A percentile compares a stretch with the other conserved stretches of the same genome.
These are phyloP conservation scores for Anagyrus pseudococci DNA, from an alignment of 2,888 invertebrate genomes.

Conservation along the genomic window DNA sequence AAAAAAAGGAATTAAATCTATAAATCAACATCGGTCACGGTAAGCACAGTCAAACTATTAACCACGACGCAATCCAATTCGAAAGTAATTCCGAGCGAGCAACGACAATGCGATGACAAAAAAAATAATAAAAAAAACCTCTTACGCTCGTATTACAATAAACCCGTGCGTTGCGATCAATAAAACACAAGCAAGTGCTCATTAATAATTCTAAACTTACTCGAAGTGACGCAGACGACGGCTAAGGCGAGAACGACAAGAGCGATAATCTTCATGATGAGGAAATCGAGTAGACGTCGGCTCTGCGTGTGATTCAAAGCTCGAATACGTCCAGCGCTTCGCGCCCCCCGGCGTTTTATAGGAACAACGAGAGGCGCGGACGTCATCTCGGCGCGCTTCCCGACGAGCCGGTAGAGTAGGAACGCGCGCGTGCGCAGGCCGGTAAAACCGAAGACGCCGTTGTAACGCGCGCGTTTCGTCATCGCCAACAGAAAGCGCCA, in stretches of 20 bases:
- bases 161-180: too few relatives aligned
- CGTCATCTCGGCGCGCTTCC: background rate
- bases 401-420: conserved; percentile 31
- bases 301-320: background rate
- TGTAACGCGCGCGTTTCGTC: background rate
- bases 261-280: background rate
- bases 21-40: too few relatives aligned
- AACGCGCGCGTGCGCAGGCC: conserved; percentile 1
- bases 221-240: conserved; percentile 1
- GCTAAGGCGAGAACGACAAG: background rate
- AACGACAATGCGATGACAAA: too few relatives aligned
- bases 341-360: background rate
- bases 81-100: too few relatives aligned
- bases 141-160: too few relatives aligned
- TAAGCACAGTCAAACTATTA: too few relatives aligned
- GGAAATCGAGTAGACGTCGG: background rate
- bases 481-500: background rate
- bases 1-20: too few relatives aligned
- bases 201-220: background rate
- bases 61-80: too few relatives aligned
- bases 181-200: too few relatives aligned
- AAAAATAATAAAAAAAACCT: too few relatives aligned
- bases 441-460: background rate
- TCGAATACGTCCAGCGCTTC: background rate
- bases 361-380: background rate